Conservation (phyloP, 2,797 vertebrate species). For the Periophthalmus magnuspinnatus region DNA sequence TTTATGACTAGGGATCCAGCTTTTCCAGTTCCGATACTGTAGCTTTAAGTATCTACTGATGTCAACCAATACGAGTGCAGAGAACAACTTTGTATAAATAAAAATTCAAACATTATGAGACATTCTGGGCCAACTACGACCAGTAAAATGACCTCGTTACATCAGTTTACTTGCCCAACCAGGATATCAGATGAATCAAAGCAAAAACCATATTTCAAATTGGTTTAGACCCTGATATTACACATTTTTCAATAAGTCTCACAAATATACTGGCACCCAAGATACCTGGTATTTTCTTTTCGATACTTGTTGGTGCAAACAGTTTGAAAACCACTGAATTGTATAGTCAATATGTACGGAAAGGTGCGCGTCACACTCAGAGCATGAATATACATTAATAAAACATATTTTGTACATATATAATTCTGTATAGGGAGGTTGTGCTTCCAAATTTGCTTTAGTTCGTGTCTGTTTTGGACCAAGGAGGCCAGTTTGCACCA, state of each 20-base stretch:
- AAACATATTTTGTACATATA: constrained; percentile 47
- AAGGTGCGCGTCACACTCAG: constrained; percentile 59
- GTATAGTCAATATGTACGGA: constrained; percentile 40
- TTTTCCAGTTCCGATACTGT: too few species aligned
- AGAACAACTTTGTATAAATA: too few species aligned
- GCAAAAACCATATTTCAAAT: too few species aligned
- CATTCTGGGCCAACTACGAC: too few species aligned
- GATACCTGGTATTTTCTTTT: neutral
- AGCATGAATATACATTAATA: constrained; percentile 54
- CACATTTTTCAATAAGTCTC: too few species aligned
- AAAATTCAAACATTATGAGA: too few species aligned
- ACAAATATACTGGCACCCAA: neutral
- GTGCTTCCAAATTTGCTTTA: constrained; percentile 30
- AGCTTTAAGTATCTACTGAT: too few species aligned
- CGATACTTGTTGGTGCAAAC: neutral
- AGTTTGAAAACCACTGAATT: constrained; percentile 1
- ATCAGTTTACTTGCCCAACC: too few species aligned
- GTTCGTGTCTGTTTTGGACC: constrained; percentile 53
- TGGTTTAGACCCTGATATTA: too few species aligned
- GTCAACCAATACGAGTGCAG: too few species aligned
- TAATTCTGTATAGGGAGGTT: constrained; percentile 36
- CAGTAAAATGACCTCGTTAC: too few species aligned
- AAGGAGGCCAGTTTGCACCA: constrained; percentile 19
- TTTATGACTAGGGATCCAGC: neutral
- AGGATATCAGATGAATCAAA: too few species aligned